Evolutionary conservation across 2,888 invertebrate species (phyloP).

Genomic region (Syrista parreyssii): DNA sequence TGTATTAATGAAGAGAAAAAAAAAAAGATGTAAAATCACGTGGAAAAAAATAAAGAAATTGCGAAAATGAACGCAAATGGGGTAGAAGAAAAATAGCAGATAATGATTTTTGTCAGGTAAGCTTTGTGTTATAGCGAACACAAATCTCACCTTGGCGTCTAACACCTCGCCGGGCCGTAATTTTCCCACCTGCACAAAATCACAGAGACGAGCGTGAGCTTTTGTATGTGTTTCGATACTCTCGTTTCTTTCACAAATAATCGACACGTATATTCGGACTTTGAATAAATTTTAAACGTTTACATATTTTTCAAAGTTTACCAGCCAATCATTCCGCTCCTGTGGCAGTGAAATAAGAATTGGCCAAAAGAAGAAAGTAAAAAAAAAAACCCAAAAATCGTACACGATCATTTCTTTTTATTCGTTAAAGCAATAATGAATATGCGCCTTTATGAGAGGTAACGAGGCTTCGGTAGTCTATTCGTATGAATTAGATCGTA

Average conservation of each 20-base stretch:
- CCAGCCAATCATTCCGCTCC: background rate
- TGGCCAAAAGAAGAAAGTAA: no score
- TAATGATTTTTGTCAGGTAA: slow-evolving; percentile 57
- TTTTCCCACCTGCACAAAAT: slow-evolving; percentile 76
- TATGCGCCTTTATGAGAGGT: background rate
- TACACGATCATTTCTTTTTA: background rate
- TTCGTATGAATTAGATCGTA: background rate
- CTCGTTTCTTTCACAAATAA: background rate
- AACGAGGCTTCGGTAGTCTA: background rate
- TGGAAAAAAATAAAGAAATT: slow-evolving; percentile 11
- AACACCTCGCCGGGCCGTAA: slow-evolving; percentile 84
- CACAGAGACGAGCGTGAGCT: slow-evolving; percentile 37
- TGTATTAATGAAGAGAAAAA: background rate
- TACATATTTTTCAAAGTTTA: background rate
- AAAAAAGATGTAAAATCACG: background rate
- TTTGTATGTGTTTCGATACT: background rate
- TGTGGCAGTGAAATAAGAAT: background rate
- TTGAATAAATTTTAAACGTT: background rate
- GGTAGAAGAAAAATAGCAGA: slow-evolving; percentile 14
- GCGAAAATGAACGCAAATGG: slow-evolving; percentile 24
- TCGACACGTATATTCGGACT: background rate
- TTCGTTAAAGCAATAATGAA: background rate
- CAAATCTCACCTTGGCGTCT: slow-evolving; percentile 81
- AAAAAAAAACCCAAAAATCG: background rate
- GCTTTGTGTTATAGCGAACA: slow-evolving; percentile 69